Base-by-base conservation (phyloP, 2,797 vertebrate genomes). In the Gobionotothen gibberifrons region DNA sequence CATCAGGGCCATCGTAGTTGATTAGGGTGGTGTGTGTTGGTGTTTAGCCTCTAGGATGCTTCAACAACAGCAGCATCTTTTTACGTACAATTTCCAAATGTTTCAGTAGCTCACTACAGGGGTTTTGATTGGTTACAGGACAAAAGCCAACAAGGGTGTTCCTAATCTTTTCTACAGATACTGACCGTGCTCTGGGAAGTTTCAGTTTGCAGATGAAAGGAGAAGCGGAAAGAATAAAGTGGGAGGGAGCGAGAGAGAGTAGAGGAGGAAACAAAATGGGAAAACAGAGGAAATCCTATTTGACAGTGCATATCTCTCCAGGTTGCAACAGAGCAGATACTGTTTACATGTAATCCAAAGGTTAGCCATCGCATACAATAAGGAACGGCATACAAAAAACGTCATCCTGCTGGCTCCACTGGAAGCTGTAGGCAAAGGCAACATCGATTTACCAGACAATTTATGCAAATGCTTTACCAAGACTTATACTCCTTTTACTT, bases 41-140 rank as follows among this genome's bases (percentile, higher is more conserved):
- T 32, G 70, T 62, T 69, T 82, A 67, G 89, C 75, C 69, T 88
- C 81, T 81, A 74, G 89, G 87, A 91, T 89, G 72, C 79, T 82
- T 85, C 77, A 61, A 70, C 69, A 77, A 67, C 86, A 81, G 74
- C 9, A 63, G 74, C 61, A 69, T 83, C 77, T 78, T 86, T 79
- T 74, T 69, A 72, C 59, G 42, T 69, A 49, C 56, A 10, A 14
- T 49, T 84, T 86, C 89, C 69, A 73, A 82, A 85, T 62, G 72
- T 74, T 81, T 87, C 79, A 74, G 76, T 32, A 19, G 62, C 67
- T 79, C 56, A 59, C 17, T 43, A n/a, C 26, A 16, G 1, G 32
- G 14, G 17, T 15, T 57, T 58, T 79, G 79, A 81, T 57, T 57
- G 12, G 36, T 68, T 61, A 22, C n/a, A 44, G 57, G 69, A 88